A percentile compares a stretch with the other conserved stretches of the same genome.
These are phyloP conservation scores for Poliocrania exsul DNA, from an alignment of 2,797 vertebrate genomes.

Conservation along the genomic window DNA sequence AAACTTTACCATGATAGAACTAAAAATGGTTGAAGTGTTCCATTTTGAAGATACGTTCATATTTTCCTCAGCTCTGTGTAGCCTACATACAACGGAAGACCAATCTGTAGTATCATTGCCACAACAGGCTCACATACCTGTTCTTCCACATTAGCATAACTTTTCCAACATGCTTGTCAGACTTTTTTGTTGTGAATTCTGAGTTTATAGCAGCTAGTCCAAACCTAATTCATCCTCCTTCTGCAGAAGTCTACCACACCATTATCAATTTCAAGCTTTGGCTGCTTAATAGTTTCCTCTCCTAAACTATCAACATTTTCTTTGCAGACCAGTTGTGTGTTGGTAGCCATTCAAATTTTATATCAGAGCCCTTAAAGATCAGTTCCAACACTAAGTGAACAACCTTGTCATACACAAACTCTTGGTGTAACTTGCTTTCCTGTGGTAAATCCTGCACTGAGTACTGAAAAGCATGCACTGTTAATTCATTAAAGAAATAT, in stretches of 20 bases:
- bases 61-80: constrained; percentile 39
- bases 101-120: constrained; percentile 29
- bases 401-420: not conserved
- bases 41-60: constrained; percentile 47
- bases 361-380: constrained; percentile 24
- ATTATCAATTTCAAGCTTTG: constrained; percentile 40
- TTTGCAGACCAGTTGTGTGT: not conserved
- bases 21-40: constrained; percentile 54
- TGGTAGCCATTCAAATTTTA: constrained; percentile 26
- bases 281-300: constrained; percentile 32
- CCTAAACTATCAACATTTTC: constrained; percentile 7
- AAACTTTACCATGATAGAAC: constrained; percentile 20
- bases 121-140: constrained; percentile 5
- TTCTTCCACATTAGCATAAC: constrained; percentile 24
- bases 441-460: not conserved
- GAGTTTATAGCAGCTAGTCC: constrained; percentile 32
- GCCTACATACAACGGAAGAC: constrained; percentile 19
- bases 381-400: not conserved
- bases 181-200: constrained; percentile 24
- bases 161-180: constrained; percentile 22
- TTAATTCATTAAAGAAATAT: constrained; percentile 58
- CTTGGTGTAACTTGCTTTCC: not conserved
- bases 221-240: not conserved
- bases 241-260: not conserved
- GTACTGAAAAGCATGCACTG: constrained; percentile 20